These are phyloP conservation scores for Notoglanidium macrostoma DNA, from an alignment of 2,797 vertebrate species.

Conservation along the genomic window DNA sequence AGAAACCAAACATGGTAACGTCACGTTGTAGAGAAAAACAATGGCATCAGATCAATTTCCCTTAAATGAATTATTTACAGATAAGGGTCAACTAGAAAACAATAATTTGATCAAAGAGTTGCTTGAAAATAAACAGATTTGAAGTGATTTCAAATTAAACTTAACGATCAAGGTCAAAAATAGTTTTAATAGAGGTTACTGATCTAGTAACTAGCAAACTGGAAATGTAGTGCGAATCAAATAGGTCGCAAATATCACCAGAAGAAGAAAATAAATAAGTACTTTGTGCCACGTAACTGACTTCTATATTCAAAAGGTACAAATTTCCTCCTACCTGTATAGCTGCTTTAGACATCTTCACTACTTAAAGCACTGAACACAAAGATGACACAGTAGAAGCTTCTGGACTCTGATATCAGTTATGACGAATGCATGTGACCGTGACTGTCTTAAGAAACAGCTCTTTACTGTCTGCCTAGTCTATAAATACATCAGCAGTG, in stretches of 20 bases:
- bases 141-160: not conserved
- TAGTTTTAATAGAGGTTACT: not conserved
- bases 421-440: slow-evolving; percentile 55
- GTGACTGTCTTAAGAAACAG: slow-evolving; percentile 68
- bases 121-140: not conserved
- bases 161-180: not conserved
- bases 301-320: not conserved
- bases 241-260: not conserved
- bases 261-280: not conserved
- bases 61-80: not conserved
- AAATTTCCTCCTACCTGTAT: slow-evolving; percentile 63
- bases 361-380: slow-evolving; percentile 28
- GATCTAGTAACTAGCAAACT: not conserved
- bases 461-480: slow-evolving; percentile 60
- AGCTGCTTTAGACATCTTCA: slow-evolving; percentile 41
- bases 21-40: not conserved
- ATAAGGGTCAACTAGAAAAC: not conserved
- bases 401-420: slow-evolving; percentile 58
- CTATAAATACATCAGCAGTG: slow-evolving; percentile 80
- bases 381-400: slow-evolving; percentile 29
- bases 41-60: not conserved
- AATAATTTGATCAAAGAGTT: not conserved
- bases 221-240: not conserved
- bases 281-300: not conserved
- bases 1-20: slow-evolving; percentile 16